phyloP scores from a whole-genome alignment of 2,797 vertebrate species.

The Enteromius anoplus region DNA sequence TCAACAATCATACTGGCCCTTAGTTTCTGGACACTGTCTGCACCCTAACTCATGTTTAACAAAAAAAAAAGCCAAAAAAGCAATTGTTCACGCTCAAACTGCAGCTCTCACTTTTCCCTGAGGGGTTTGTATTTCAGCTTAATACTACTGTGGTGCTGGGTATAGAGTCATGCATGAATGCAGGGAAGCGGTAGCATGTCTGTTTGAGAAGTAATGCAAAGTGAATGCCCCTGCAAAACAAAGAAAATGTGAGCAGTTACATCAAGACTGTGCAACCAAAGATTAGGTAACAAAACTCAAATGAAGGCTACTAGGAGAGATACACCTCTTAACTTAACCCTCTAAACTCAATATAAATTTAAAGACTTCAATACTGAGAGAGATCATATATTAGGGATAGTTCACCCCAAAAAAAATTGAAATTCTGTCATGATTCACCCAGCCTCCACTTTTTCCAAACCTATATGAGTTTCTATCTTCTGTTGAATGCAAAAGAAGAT shows the following conservation, averaged over 20 bases:
- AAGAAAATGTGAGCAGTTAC: conserved; percentile 41
- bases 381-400: neutral
- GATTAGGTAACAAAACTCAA: conserved; percentile 11
- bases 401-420: neutral
- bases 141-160: conserved; percentile 42
- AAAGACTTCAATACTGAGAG: neutral
- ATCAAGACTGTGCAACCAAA: conserved; percentile 11
- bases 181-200: conserved; percentile 44
- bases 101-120: conserved; percentile 30
- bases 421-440: neutral
- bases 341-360: neutral
- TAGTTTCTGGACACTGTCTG: neutral
- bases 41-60: neutral
- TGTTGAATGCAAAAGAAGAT: neutral
- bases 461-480: neutral
- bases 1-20: neutral
- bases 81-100: conserved; percentile 30
- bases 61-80: conserved; percentile 3
- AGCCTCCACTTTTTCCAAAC: neutral
- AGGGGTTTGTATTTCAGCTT: conserved; percentile 45
- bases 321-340: neutral
- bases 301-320: neutral
- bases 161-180: conserved; percentile 47
- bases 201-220: conserved; percentile 53
- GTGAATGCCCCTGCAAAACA: conserved; percentile 45